A percentile compares a stretch with the other conserved stretches of the same genome.
Evolutionary conservation across 2,113 vertebrate genomes (phyloP).

Genomic region (Sakesphorus luctuosus): DNA sequence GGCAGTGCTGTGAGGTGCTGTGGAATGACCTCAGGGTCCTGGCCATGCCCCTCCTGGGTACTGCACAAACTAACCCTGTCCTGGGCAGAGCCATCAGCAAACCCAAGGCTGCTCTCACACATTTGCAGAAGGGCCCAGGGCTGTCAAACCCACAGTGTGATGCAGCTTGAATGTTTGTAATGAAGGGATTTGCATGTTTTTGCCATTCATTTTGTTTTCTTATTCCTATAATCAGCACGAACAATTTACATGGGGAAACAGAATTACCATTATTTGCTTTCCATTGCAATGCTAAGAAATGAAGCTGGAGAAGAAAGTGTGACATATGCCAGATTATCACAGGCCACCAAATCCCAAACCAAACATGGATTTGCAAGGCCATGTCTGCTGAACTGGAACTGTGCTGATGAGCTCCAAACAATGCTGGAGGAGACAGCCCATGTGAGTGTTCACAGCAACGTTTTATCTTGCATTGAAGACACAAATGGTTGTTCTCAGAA

Average conservation of each 20-base stretch:
- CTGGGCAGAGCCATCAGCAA: not conserved
- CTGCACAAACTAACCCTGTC: not conserved
- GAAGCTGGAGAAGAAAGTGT: not conserved
- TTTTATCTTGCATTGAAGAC: not conserved
- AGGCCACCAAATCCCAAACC: not conserved
- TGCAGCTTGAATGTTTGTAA: not conserved
- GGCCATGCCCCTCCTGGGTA: not conserved
- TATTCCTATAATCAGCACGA: not conserved
- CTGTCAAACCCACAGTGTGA: not conserved
- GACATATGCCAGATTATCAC: not conserved
- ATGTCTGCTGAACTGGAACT: not conserved
- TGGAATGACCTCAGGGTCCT: not conserved
- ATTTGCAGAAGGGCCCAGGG: not conserved
- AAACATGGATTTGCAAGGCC: not conserved
- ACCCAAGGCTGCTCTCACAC: rapidly evolving
- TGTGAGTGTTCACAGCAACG: not conserved
- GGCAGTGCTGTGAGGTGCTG: not conserved
- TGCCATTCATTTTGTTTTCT: not conserved
- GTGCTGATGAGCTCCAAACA: not conserved
- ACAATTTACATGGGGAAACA: not conserved
- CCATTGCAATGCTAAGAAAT: not conserved
- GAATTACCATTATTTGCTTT: not conserved
- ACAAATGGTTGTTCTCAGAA: not conserved
- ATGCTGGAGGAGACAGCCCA: not conserved
- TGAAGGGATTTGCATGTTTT: not conserved